Base-by-base conservation (phyloP, 2,113 vertebrate species). In the Gambusia affinis region DNA sequence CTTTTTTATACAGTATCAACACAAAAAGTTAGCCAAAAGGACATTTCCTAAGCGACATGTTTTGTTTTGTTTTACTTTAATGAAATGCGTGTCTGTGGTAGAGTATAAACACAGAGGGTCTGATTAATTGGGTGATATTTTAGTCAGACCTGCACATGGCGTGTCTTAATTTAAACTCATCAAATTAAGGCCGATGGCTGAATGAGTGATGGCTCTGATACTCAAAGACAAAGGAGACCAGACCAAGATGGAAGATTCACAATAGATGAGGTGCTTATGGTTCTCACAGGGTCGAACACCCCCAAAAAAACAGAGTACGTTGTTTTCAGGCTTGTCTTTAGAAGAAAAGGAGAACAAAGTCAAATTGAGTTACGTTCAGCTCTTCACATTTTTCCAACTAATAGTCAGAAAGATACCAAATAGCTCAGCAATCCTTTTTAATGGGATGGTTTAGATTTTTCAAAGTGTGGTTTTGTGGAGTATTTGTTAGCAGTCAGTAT, bases 41-140 rank as follows among this genome's bases (percentile, higher is more conserved):
- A n/a, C 19, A 54, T 54, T 22, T n/a, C 0, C 65, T 72, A 27
- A 68, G 62, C 17, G 44, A 47, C 17, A 17, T 4, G 14, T 17
- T 47, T 6, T 17, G 0, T 7, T 19, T 37, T 37, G 2, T 11
- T 17, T 19, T 47, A 47, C 44, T 17, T 6, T 47, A 19, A 47
- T 19, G 44, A 47, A 47, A 47, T 19, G 44, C 19, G 29, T 35
- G 10, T 33, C n/a, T 64, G 24, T 42, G 47, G 28, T 8, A n/a
- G 24, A 62, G 42, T 8, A 35, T 64, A 44, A 14, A 33, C 37
- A 19, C 24, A 27, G 30, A 47, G 65, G 44, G 39, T 14, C 10
- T 39, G 44, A 71, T 60, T 73, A 27, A 64, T 68, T 10, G 27
- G 44, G 42, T 64, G 60, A 63, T 61, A 70, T 57, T 57, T 57